phyloP scores from a whole-genome alignment of 2,888 invertebrate genomes.

The Harpalus rubripes region DNA sequence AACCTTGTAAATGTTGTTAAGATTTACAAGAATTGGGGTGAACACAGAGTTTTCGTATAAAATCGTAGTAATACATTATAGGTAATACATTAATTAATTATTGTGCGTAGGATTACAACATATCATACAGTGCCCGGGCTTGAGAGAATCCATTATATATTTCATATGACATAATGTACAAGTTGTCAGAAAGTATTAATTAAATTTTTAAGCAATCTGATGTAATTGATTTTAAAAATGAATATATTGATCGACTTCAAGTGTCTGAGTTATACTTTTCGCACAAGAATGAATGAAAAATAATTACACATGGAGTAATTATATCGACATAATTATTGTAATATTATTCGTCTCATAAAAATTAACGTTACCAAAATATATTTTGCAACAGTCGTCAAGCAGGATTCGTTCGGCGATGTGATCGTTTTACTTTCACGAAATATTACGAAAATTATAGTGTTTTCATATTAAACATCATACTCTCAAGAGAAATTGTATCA shows the following conservation, averaged over 20 bases:
- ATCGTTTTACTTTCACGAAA: constrained; percentile 51
- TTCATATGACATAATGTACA: not conserved
- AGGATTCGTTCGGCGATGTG: not conserved
- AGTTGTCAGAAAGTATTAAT: not conserved
- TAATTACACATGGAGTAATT: constrained; percentile 30
- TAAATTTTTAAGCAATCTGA: not conserved
- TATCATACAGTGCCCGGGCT: not conserved
- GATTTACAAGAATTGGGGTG: too few relatives aligned
- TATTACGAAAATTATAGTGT: constrained; percentile 31
- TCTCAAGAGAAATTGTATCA: constrained; percentile 13
- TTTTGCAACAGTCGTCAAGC: constrained; percentile 37
- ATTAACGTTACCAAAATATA: constrained; percentile 25
- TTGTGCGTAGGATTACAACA: not conserved
- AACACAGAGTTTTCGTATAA: too few relatives aligned
- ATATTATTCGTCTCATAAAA: constrained; percentile 44
- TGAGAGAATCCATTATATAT: not conserved
- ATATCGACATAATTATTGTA: constrained; percentile 24
- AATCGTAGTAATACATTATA: too few relatives aligned
- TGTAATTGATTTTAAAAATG: not conserved
- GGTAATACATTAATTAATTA: too few relatives aligned
- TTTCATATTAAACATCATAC: constrained; percentile 41
- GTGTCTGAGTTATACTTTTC: constrained; percentile 7
- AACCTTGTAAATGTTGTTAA: too few relatives aligned
- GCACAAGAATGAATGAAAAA: constrained; percentile 9
- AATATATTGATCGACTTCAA: not conserved